Evolutionary conservation across 2,113 vertebrate species (phyloP).

Genomic region (Atrichornis clamosus): DNA sequence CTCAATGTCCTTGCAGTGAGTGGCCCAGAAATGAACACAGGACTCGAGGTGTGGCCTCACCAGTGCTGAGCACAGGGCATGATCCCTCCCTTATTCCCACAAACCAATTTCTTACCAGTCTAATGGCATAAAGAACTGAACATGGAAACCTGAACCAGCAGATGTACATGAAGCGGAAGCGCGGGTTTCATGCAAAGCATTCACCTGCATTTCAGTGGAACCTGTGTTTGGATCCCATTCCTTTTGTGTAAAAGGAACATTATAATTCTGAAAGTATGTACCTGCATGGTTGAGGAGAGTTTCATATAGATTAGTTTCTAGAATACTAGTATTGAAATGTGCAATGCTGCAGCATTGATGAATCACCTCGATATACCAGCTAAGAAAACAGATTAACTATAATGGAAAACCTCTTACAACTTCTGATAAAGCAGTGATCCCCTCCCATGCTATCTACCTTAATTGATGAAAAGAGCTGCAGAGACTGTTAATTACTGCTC

Average conservation of each 20-base stretch:
- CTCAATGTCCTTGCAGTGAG: not conserved
- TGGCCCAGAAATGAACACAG: not conserved
- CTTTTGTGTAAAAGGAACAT: not conserved
- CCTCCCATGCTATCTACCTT: not conserved
- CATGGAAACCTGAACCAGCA: not conserved
- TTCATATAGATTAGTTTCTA: not conserved
- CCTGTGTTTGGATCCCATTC: not conserved
- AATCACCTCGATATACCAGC: not conserved
- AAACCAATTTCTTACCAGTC: not conserved
- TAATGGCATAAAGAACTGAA: not conserved
- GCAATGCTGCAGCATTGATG: not conserved
- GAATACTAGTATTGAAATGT: not conserved
- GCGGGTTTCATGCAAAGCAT: not conserved
- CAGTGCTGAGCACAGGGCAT: rapidly evolving
- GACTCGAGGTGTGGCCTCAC: rapidly evolving
- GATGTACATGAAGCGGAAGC: not conserved
- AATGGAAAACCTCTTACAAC: not conserved
- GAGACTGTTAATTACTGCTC: not conserved
- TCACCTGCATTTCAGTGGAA: not conserved
- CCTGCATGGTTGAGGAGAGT: not conserved
- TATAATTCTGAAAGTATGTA: not conserved
- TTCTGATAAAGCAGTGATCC: not conserved
- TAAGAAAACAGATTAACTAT: not conserved
- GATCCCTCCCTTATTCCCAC: not conserved
- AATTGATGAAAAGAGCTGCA: not conserved